A percentile compares a stretch with the other conserved stretches of the same genome.
Evolutionary conservation across 2,113 vertebrate genomes (phyloP).

Genomic region (Gopherus evgoodei): DNA sequence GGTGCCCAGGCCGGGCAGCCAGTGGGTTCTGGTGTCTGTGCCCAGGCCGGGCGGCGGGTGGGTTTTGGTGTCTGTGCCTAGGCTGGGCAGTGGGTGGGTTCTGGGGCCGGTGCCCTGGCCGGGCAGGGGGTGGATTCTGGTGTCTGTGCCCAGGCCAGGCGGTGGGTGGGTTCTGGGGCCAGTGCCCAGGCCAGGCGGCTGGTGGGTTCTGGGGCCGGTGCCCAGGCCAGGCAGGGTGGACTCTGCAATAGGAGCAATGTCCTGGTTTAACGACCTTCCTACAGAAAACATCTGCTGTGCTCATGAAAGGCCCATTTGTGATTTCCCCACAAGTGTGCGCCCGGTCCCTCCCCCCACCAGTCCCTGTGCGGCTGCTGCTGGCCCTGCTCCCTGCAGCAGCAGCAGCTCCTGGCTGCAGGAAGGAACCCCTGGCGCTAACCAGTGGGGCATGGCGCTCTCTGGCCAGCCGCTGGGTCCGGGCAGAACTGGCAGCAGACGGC

Average conservation of each 20-base stretch:
- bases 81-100: accelerated
- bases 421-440: neutral
- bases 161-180: too few relatives aligned
- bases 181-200: accelerated
- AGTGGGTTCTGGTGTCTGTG: neutral
- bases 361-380: neutral
- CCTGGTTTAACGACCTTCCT: neutral
- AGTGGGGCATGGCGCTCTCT: neutral
- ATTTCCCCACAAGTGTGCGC: neutral
- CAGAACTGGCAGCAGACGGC: neutral
- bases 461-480: neutral
- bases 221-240: accelerated
- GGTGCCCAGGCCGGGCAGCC: too few relatives aligned
- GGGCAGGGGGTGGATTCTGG: neutral
- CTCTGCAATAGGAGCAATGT: neutral
- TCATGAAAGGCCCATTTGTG: neutral
- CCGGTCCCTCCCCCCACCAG: neutral
- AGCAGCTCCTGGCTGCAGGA: neutral
- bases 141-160: neutral
- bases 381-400: neutral
- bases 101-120: neutral
- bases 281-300: neutral
- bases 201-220: too few relatives aligned
- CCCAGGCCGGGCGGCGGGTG: accelerated
- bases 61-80: neutral